Conservation (phyloP, 2,888 invertebrate genomes). For the Phasia obesa region DNA sequence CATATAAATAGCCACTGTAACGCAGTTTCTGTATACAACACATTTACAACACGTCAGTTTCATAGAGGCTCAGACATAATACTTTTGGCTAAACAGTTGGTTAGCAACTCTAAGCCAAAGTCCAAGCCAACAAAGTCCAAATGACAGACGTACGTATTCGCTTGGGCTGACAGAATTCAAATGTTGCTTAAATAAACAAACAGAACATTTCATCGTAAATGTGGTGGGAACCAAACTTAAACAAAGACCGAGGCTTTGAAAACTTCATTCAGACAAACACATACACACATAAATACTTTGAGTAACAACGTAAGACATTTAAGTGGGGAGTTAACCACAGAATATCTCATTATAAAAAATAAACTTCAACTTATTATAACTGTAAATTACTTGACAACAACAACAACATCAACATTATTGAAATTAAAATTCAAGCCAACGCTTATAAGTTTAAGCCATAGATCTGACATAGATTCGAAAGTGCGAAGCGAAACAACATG, state of each 20-base stretch:
- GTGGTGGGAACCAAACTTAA: conserved; percentile 44
- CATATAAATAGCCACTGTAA: conserved; percentile 18
- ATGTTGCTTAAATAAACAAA: conserved; percentile 36
- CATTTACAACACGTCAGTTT: conserved; percentile 23
- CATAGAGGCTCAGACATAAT: too few relatives aligned
- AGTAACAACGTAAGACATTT: conserved; percentile 8
- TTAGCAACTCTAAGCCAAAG: conserved; percentile 41
- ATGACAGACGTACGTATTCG: conserved; percentile 18
- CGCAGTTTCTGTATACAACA: conserved; percentile 12
- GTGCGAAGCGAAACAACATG: neutral
- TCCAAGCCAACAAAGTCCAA: conserved; percentile 43
- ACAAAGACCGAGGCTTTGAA: conserved; percentile 22
- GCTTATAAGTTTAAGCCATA: conserved; percentile 24
- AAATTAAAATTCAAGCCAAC: conserved; percentile 58
- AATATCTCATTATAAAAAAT: conserved; percentile 18
- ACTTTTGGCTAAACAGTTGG: neutral
- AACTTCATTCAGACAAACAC: neutral
- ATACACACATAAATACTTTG: conserved; percentile 19
- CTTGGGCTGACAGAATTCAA: conserved; percentile 33
- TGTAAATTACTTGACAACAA: conserved; percentile 39
- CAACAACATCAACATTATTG: conserved; percentile 13
- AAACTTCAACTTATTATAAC: conserved; percentile 37
- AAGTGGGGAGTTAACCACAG: conserved; percentile 19
- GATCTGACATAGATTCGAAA: conserved; percentile 4
- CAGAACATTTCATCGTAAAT: conserved; percentile 41